Evolutionary conservation across 2,888 invertebrate genomes (phyloP).

Genomic region (Dichetophora obliterata): DNA sequence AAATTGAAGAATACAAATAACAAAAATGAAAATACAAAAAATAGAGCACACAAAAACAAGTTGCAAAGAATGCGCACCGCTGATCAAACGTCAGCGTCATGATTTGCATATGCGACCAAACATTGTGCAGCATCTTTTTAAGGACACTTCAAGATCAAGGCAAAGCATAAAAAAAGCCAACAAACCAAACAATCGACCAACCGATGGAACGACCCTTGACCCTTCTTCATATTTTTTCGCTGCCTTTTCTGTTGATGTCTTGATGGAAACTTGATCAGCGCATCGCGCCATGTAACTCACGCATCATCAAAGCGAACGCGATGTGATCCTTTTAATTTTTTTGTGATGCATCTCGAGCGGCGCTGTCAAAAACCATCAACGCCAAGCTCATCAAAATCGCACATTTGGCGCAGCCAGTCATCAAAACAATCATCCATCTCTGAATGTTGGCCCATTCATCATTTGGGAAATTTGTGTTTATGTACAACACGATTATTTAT

Average conservation of each 20-base stretch:
- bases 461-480: slow-evolving; percentile 28
- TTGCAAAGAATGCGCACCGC: neutral
- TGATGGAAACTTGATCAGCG: neutral
- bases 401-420: slow-evolving; percentile 34
- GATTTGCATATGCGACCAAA: slow-evolving; percentile 33
- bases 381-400: slow-evolving; percentile 48
- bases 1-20: slow-evolving; percentile 10
- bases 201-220: slow-evolving; percentile 20
- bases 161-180: neutral
- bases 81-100: neutral
- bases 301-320: slow-evolving; percentile 8
- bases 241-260: neutral
- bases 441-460: slow-evolving; percentile 45
- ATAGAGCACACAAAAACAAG: slow-evolving; percentile 2
- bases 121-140: slow-evolving; percentile 19
- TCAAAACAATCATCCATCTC: slow-evolving; percentile 3
- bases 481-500: neutral
- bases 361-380: slow-evolving; percentile 64
- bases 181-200: neutral
- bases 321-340: neutral
- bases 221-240: slow-evolving; percentile 8
- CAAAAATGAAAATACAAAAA: neutral
- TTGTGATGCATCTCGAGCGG: slow-evolving; percentile 43
- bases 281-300: neutral
- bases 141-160: slow-evolving; percentile 14